phyloP scores from a whole-genome alignment of 2,888 invertebrate genomes.

The Rhimphoctona megacephalus region DNA sequence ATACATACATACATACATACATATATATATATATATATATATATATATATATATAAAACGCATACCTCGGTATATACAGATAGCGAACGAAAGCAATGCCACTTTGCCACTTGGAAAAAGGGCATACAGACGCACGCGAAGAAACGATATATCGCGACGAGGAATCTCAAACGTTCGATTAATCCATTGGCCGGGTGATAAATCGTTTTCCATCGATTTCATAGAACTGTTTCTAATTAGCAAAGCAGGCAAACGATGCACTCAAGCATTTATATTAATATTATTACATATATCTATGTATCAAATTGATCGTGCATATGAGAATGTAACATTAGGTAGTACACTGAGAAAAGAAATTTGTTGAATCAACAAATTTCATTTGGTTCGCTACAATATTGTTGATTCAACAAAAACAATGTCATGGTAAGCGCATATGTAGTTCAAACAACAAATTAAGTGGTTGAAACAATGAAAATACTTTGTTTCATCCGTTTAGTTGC shows the following conservation, averaged over 20 bases:
- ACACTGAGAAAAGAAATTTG: too few relatives aligned
- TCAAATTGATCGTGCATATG: neutral
- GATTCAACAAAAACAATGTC: too few relatives aligned
- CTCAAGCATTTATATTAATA: neutral
- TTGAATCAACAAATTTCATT: too few relatives aligned
- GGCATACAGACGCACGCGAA: neutral
- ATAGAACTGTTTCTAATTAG: slow-evolving; percentile 82
- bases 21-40: too few relatives aligned
- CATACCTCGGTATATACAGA: neutral
- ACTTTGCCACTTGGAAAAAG: neutral
- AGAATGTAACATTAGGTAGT: too few relatives aligned
- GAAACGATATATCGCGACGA: slow-evolving; percentile 48
- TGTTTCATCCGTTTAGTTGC: too few relatives aligned
- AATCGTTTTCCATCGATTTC: slow-evolving; percentile 77
- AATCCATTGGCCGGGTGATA: slow-evolving; percentile 77
- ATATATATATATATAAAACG: neutral
- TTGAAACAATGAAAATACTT: too few relatives aligned
- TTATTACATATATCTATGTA: neutral
- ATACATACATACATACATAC: neutral
- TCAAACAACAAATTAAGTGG: too few relatives aligned
- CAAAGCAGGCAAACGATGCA: slow-evolving; percentile 69
- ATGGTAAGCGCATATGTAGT: too few relatives aligned
- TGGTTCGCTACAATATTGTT: too few relatives aligned
- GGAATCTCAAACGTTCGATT: slow-evolving; percentile 72
- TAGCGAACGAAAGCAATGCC: neutral